A percentile compares a stretch with the other conserved stretches of the same genome.
Conservation (phyloP, 2,888 invertebrate species). For the Resseliella maxima region DNA sequence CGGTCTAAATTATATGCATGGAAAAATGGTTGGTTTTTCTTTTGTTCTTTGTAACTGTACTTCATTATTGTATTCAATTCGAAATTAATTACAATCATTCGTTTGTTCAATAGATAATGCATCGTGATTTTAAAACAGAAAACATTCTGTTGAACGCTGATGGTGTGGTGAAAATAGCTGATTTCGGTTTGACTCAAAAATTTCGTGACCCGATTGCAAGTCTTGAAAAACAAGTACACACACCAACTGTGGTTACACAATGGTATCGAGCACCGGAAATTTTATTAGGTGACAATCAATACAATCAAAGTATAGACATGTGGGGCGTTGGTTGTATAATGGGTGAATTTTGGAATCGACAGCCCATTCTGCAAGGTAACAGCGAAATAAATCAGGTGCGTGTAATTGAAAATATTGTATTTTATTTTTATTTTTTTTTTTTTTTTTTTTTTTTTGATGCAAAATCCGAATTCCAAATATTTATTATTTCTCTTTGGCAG, state of each 20-base stretch:
- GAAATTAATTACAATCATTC: not conserved
- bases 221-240: not conserved
- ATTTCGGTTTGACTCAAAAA: slow-evolving; percentile 24
- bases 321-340: slow-evolving; percentile 2
- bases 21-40: not conserved
- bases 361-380: not conserved
- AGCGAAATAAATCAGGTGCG: slow-evolving; percentile 14
- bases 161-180: slow-evolving; percentile 26
- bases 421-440: no score
- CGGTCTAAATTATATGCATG: not conserved
- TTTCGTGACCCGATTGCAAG: not conserved
- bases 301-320: not conserved
- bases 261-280: slow-evolving; percentile 41
- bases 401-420: no score
- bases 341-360: slow-evolving; percentile 34
- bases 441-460: no score
- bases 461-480: no score
- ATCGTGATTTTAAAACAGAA: slow-evolving; percentile 25
- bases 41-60: not conserved
- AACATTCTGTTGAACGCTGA: not conserved
- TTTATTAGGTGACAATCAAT: not conserved
- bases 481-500: no score
- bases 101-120: not conserved
- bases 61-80: not conserved
- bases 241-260: not conserved